Percentiles rank a stretch among this genome's conserved stretches.
Evolutionary conservation across 30 jellyfish, hydroid and myxozoan genomes (phyloP).

Genomic region (Hydra vulgaris): DNA sequence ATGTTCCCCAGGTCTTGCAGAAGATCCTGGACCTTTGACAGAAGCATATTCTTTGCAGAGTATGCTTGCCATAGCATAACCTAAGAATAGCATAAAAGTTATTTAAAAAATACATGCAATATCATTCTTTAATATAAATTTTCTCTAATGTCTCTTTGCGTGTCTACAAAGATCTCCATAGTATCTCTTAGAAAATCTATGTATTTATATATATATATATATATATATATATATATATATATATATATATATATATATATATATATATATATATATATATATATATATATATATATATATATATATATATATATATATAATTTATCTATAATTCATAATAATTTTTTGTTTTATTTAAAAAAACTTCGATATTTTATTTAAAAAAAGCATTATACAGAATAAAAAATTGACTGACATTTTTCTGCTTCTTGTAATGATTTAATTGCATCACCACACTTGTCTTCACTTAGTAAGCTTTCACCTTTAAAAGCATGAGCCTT

Average conservation of each 20-base stretch:
- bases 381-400: not conserved
- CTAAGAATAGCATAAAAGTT: slow-evolving; percentile 17
- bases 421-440: slow-evolving; percentile 83
- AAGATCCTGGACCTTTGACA: slow-evolving; percentile 89
- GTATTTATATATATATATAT: too few relatives aligned
- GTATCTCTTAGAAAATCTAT: too few relatives aligned
- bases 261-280: too few relatives aligned
- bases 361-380: not conserved
- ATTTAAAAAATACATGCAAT: too few relatives aligned
- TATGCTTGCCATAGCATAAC: slow-evolving; percentile 62
- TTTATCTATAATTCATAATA: too few relatives aligned
- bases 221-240: too few relatives aligned
- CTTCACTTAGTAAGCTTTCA: slow-evolving; percentile 66
- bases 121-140: too few relatives aligned
- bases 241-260: too few relatives aligned
- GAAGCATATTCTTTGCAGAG: slow-evolving; percentile 75
- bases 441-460: slow-evolving; percentile 94
- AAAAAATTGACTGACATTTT: slow-evolving; percentile 38
- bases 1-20: slow-evolving; percentile 97
- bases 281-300: too few relatives aligned
- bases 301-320: too few relatives aligned
- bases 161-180: too few relatives aligned
- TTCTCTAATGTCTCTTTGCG: too few relatives aligned
- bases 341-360: not conserved
- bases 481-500: slow-evolving; percentile 92